Evolutionary conservation across 30 jellyfish, hydroid and myxozoan genomes (phyloP).

Genomic region (Aurelia sp.): DNA sequence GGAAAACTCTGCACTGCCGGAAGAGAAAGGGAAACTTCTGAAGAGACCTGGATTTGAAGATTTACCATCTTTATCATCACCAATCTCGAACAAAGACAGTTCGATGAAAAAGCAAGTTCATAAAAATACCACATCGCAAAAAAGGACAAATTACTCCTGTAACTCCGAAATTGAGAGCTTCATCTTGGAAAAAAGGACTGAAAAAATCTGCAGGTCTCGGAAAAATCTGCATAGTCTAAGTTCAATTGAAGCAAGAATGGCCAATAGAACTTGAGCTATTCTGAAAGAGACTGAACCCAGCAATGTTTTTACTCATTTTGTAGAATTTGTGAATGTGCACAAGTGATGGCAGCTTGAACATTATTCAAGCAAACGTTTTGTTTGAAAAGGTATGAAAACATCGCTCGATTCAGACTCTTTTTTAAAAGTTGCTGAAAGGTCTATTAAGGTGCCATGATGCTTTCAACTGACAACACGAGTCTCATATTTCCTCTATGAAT

Average conservation of each 20-base stretch:
- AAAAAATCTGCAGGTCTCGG: conserved; percentile 16
- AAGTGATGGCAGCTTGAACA: too few relatives aligned
- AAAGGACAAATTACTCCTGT: conserved; percentile 4
- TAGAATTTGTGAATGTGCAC: too few relatives aligned
- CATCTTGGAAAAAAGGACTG: conserved; percentile 26
- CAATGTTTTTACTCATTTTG: too few relatives aligned
- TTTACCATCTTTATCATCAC: conserved; percentile 22
- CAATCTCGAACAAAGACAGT: not conserved
- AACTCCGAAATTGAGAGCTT: conserved; percentile 7
- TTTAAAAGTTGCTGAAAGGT: too few relatives aligned
- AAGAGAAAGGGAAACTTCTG: not conserved
- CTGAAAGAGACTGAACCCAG: too few relatives aligned
- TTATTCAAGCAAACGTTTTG: too few relatives aligned
- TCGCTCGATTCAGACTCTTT: too few relatives aligned
- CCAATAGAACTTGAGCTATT: too few relatives aligned
- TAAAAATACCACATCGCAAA: conserved; percentile 26
- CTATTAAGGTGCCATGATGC: too few relatives aligned
- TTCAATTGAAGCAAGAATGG: not conserved
- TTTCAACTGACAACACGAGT: too few relatives aligned
- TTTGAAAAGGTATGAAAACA: too few relatives aligned
- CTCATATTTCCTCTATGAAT: too few relatives aligned
- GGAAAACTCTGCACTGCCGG: not conserved
- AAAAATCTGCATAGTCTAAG: not conserved
- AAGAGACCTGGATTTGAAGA: not conserved
- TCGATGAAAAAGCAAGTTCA: not conserved